Evolutionary conservation across 2,797 vertebrate species (phyloP).

Genomic region (Enoplosus armatus): DNA sequence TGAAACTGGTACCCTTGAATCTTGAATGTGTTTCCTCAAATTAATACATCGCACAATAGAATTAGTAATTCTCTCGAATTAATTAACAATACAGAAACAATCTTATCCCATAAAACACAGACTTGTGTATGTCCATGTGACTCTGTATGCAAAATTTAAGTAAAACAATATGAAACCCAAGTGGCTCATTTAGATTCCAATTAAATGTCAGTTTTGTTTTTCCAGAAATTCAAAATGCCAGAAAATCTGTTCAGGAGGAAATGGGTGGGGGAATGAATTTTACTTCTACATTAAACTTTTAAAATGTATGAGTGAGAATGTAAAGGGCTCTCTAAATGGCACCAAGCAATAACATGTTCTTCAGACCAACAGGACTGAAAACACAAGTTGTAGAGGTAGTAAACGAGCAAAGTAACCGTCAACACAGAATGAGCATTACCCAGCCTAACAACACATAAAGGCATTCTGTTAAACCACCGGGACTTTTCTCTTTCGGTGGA

Average conservation of each 20-base stretch:
- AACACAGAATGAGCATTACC: neutral
- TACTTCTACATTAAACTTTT: neutral
- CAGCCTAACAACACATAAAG: conserved; percentile 8
- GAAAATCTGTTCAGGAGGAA: neutral
- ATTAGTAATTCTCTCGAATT: rapidly evolving
- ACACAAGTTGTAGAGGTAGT: neutral
- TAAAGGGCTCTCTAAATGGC: neutral
- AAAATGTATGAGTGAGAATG: neutral
- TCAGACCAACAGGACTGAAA: neutral
- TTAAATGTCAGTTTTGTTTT: neutral
- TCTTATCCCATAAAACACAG: neutral
- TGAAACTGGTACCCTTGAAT: neutral
- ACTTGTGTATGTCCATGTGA: neutral
- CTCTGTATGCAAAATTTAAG: neutral
- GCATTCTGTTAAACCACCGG: neutral
- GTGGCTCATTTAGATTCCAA: neutral
- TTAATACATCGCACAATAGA: neutral
- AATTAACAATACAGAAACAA: neutral
- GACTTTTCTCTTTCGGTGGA: conserved; percentile 13
- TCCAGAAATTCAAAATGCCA: neutral
- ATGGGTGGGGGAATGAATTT: neutral
- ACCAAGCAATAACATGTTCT: neutral
- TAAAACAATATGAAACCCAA: neutral
- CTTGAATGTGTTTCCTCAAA: conserved; percentile 3
- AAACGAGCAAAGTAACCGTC: neutral